Percentiles rank a stretch among this genome's conserved stretches.
These are phyloP conservation scores for Cabera pusaria DNA, from an alignment of 2,888 invertebrate species.

Conservation along the genomic window DNA sequence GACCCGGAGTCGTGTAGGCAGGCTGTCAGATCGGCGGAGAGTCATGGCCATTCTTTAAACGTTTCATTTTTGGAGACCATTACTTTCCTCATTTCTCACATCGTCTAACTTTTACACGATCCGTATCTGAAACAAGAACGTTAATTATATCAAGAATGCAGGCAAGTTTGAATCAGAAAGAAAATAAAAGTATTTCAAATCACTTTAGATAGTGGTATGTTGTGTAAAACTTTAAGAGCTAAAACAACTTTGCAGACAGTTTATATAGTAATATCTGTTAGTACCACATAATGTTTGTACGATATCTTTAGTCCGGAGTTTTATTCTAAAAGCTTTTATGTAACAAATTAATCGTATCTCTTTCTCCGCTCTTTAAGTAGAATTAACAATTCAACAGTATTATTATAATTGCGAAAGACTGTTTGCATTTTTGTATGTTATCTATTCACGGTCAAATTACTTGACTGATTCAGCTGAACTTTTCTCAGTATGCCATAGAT, in stretches of 20 bases:
- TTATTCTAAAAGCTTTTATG: too few relatives aligned
- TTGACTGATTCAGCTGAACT: too few relatives aligned
- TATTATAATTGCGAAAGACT: too few relatives aligned
- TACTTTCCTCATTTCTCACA: slow-evolving; percentile 33
- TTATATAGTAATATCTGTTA: too few relatives aligned
- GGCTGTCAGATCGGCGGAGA: slow-evolving; percentile 77
- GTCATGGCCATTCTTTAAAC: slow-evolving; percentile 65
- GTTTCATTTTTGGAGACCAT: slow-evolving; percentile 64
- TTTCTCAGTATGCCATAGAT: too few relatives aligned
- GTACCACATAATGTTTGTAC: too few relatives aligned
- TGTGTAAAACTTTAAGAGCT: slow-evolving; percentile 11
- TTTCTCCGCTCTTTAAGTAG: too few relatives aligned
- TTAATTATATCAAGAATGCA: not conserved
- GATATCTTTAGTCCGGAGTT: too few relatives aligned
- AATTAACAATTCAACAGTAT: too few relatives aligned
- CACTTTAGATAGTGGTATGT: slow-evolving; percentile 6
- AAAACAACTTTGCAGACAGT: slow-evolving; percentile 29
- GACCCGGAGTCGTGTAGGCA: slow-evolving; percentile 66
- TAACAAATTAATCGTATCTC: too few relatives aligned
- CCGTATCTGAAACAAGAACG: slow-evolving; percentile 56
- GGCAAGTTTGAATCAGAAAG: not conserved
- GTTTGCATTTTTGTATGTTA: too few relatives aligned
- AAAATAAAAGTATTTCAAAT: slow-evolving; percentile 5
- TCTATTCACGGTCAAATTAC: too few relatives aligned
- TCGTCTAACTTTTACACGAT: slow-evolving; percentile 12